Evolutionary conservation across 2,797 vertebrate species (phyloP).

Genomic region (Rhincodon typus): DNA sequence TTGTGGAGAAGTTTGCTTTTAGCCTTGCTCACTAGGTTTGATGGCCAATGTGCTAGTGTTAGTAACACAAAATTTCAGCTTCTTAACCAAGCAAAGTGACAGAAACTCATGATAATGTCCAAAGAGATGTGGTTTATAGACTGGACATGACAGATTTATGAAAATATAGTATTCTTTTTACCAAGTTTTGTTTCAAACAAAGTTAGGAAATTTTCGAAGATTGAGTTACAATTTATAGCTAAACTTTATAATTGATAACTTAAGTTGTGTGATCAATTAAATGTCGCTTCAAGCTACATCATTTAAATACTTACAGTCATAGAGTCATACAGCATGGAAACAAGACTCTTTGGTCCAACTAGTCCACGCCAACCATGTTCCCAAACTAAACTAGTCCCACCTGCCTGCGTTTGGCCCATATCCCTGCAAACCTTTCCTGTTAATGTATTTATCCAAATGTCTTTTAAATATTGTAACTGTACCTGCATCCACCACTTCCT

Average conservation of each 20-base stretch:
- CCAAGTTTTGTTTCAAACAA: background rate
- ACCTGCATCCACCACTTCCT: too few relatives aligned
- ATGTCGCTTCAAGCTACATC: background rate
- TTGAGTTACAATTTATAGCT: background rate
- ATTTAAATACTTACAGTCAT: background rate
- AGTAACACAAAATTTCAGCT: background rate
- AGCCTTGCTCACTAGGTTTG: background rate
- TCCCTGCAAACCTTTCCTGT: too few relatives aligned
- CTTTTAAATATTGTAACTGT: background rate
- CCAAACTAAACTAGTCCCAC: too few relatives aligned
- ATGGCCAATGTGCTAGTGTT: background rate
- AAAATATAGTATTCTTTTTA: background rate
- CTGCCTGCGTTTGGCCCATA: too few relatives aligned
- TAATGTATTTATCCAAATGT: too few relatives aligned
- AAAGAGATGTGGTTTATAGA: background rate
- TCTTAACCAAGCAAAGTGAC: background rate
- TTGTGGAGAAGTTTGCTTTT: background rate
- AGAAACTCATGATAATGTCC: background rate
- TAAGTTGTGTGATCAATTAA: background rate
- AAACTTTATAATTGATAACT: background rate
- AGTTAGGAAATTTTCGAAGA: background rate
- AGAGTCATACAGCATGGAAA: too few relatives aligned
- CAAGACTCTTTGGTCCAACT: too few relatives aligned
- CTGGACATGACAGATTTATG: background rate
- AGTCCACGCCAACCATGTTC: too few relatives aligned